These are phyloP conservation scores for Eupithecia subfuscata DNA, from an alignment of 2,888 invertebrate species.

Conservation along the genomic window DNA sequence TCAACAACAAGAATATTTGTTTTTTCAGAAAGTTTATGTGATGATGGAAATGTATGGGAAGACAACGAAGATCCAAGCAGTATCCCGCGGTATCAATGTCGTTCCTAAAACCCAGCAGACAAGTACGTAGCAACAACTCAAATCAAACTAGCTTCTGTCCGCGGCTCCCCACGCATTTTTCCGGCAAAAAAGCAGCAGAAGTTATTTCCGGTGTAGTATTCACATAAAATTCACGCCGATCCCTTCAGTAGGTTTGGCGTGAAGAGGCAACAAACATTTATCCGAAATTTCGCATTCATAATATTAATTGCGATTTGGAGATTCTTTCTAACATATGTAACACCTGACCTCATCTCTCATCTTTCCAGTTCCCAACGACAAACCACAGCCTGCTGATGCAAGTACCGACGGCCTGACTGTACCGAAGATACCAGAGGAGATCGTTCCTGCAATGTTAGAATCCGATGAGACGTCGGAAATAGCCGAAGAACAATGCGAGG, in stretches of 20 bases:
- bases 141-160: too few relatives aligned
- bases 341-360: background rate
- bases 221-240: too few relatives aligned
- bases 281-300: too few relatives aligned
- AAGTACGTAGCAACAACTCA: conserved; percentile 44
- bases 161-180: too few relatives aligned
- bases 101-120: conserved; percentile 54
- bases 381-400: background rate
- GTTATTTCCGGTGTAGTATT: too few relatives aligned
- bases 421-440: background rate
- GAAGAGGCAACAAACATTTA: background rate
- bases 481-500: conserved; percentile 3
- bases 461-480: conserved; percentile 5
- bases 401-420: background rate
- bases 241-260: background rate
- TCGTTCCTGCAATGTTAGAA: conserved; percentile 10
- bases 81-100: conserved; percentile 71
- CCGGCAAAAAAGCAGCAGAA: too few relatives aligned
- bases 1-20: background rate
- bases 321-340: background rate
- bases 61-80: conserved; percentile 90
- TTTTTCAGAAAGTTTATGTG: conserved; percentile 89
- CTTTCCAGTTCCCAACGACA: conserved; percentile 35
- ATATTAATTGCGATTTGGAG: background rate
- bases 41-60: conserved; percentile 93